These are phyloP conservation scores for Episyrphus balteatus DNA, from an alignment of 1,140 invertebrate species.

Conservation along the genomic window DNA sequence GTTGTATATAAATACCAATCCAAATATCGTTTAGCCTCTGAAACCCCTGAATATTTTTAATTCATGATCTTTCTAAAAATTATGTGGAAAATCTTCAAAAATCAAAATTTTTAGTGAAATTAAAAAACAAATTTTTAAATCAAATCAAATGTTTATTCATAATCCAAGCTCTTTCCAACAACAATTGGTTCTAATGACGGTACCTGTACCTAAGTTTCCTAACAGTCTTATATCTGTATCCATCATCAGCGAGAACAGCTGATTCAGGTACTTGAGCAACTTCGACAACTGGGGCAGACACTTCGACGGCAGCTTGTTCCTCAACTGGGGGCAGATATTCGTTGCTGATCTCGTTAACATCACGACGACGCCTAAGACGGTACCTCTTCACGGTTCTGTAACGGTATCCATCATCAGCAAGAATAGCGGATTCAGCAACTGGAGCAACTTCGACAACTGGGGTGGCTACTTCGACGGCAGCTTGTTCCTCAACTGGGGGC, in stretches of 20 bases:
- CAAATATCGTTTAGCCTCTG: too few relatives aligned
- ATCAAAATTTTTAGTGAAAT: too few relatives aligned
- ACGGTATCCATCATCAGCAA: constrained; percentile 15
- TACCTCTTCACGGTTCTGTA: constrained; percentile 20
- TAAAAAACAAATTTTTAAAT: too few relatives aligned
- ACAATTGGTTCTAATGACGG: constrained; percentile 8
- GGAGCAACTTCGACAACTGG: constrained; percentile 3
- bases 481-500: constrained; percentile 17
- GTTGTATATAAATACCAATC: too few relatives aligned
- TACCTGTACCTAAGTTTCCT: constrained; percentile 16
- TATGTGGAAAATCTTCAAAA: too few relatives aligned
- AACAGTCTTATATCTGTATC: constrained; percentile 20
- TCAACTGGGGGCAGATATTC: constrained; percentile 19
- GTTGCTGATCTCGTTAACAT: constrained; percentile 16
- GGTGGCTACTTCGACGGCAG: constrained; percentile 5
- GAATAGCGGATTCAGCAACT: constrained; percentile 12
- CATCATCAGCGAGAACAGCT: constrained; percentile 14
- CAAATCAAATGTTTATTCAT: too few relatives aligned
- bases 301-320: constrained; percentile 9
- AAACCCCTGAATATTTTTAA: too few relatives aligned
- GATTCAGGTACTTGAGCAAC: constrained; percentile 3
- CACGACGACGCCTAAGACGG: constrained; percentile 18
- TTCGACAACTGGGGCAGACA: neutral
- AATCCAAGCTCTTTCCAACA: too few relatives aligned
- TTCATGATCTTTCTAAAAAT: too few relatives aligned